Evolutionary conservation across 2,888 invertebrate species (phyloP), one percentile per base, ranked within the genome.

Genomic region (Synergus laeviventris): DNA sequence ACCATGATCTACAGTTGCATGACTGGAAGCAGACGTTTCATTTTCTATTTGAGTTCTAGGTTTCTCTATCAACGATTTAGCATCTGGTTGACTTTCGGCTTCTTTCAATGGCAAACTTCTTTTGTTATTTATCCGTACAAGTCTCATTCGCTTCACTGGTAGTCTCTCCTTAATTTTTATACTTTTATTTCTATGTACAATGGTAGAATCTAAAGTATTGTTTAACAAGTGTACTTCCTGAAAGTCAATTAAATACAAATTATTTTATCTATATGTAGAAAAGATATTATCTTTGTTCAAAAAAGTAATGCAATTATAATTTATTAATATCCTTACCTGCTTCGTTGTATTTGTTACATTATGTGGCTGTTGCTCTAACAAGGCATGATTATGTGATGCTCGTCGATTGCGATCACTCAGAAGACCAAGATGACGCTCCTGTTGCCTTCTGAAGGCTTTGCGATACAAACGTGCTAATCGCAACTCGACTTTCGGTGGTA

Each of bases 371-470:
- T 49, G 5, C 1, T 31, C 16, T 11, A 49, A 24, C 16, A 31
- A 36, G n/a, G 70, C n/a, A 31, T 70, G 16, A 49, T 54, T 70
- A 5, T 54, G 9, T 9, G 49, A n/a, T 11, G 9, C 49, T 49
- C 49, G 49, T 12, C 45, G 70, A 36, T 9, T 54, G 3, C 49
- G 92, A 88, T 83, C 93, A 90, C 87, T 93, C 91, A 85, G 82
- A 36, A 93, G 92, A 11, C 96, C 96, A 74, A 97, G 92, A 89
- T 97, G 97, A 76, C 93, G 93, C 87, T 96, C 95, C 91, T 97
- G 97, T 88, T 97, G 97, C 84, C 96, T 94, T 79, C 95, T 93
- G 89, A 97, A 97, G 11, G 97, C 97, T 78, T 94, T 94, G 85
- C 95, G 94, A 91, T 97, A 97, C 42, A 97, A 91, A 84, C 94